Base-by-base conservation (phyloP, 1,140 invertebrate genomes). In the Aporrectodea caliginosa region DNA sequence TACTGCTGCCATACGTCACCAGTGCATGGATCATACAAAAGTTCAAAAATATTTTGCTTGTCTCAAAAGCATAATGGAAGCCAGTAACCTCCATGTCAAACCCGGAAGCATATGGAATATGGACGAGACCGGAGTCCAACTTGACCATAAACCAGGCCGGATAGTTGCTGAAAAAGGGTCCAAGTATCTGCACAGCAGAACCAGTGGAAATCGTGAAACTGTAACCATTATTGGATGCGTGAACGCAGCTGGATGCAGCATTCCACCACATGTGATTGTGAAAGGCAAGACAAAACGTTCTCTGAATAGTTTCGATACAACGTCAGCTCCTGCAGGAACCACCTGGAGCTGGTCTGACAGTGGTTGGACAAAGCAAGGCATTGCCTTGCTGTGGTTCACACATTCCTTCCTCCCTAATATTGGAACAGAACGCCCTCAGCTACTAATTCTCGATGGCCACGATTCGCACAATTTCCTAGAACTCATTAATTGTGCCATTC, bases 101-200 rank as follows among this genome's bases (percentile, higher is more conserved):
- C 43, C 43, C 43, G 43, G 22, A 72, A 6, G 27, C 2, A 87
- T 90, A 31, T 89, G 85, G 77, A 90, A 90, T 81, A 82, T 88
- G 31, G 89, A 90, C 82, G 90, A 90, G 83, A 90, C 88, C 2
- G 89, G 89, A 14, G 80, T 90, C 34, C 87, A 86, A 31, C 89
- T 87, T 16, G 88, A 89, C 1, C 84, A 88, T 29, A 87, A 87
- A 81, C 84, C 86, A 33, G 73, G 80, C 35, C 89, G 88, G 83
- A 83, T 91, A 75, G 79, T 90, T 16, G 83, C 86, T 71, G 81
- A 79, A 78, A 85, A 84, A 83, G 88, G 88, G 33, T 74, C 78
- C 27, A 84, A 85, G 79, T 86, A 90, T 84, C 85, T 90, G 1
- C 86, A 86, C 33, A 79, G 84, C 77, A 78, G 88, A 14, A 88